A percentile compares a stretch with the other conserved stretches of the same genome.
Conservation (phyloP, 2,797 vertebrate genomes). For the Chaenodraco wilsoni region DNA sequence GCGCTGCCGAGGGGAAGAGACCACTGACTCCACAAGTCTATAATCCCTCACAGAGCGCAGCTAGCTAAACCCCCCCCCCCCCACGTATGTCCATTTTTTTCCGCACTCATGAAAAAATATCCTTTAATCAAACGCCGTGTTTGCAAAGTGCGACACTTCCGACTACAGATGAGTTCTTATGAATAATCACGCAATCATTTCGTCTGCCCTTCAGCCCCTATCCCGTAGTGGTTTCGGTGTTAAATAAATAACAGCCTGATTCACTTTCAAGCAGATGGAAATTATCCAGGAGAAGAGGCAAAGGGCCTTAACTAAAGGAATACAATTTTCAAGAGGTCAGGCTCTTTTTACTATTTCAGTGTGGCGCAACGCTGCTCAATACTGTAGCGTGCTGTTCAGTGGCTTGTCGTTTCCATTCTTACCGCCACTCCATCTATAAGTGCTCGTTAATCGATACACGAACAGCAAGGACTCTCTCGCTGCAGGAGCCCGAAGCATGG, state of each 20-base stretch:
- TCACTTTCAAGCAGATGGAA: conserved; percentile 42
- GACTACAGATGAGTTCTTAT: conserved; percentile 55
- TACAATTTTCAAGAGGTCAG: conserved; percentile 30
- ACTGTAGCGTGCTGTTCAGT: conserved; percentile 52
- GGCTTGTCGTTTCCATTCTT: conserved; percentile 71
- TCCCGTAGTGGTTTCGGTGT: conserved; percentile 37
- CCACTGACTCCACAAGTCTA: conserved; percentile 86
- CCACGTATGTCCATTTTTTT: conserved; percentile 15
- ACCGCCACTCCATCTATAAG: conserved; percentile 54
- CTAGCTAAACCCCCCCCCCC: conserved; percentile 13
- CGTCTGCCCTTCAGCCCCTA: conserved; percentile 45
- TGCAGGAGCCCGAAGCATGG: conserved; percentile 47
- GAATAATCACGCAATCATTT: conserved; percentile 58
- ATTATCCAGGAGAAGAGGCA: conserved; percentile 21
- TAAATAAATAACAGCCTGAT: conserved; percentile 51
- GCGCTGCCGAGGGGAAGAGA: conserved; percentile 78
- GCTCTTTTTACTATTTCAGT: conserved; percentile 14
- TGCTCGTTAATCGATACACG: conserved; percentile 72
- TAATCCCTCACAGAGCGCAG: conserved; percentile 75
- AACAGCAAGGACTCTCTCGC: conserved; percentile 54
- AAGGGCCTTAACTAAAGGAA: conserved; percentile 8
- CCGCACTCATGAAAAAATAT: conserved; percentile 15
- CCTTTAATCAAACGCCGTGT: conserved; percentile 51
- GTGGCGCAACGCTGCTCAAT: conserved; percentile 2
- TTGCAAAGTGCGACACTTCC: conserved; percentile 30